Conservation (phyloP, 2,113 vertebrate species). For the Plestiodon gilberti region DNA sequence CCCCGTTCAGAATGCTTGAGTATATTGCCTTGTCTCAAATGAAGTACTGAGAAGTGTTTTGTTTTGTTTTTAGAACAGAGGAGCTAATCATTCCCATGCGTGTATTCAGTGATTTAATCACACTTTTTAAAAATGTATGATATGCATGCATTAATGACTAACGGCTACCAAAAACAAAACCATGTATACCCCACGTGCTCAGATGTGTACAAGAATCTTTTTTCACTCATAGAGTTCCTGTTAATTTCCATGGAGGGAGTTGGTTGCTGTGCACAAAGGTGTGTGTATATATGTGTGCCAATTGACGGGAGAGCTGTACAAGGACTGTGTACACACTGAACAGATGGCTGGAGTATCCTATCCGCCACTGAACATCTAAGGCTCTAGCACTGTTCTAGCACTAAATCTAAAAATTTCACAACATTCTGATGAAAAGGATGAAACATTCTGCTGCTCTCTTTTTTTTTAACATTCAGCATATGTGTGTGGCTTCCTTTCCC, state of each 20-base stretch:
- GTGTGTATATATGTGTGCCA: not conserved
- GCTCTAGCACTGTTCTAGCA: slow-evolving; percentile 58
- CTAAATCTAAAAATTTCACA: slow-evolving; percentile 47
- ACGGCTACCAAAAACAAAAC: not conserved
- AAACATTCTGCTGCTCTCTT: slow-evolving; percentile 62
- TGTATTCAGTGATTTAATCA: not conserved
- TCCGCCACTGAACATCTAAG: slow-evolving; percentile 59
- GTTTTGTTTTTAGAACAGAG: not conserved
- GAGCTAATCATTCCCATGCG: not conserved
- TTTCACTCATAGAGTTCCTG: not conserved
- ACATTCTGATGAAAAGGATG: slow-evolving; percentile 63
- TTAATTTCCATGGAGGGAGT: not conserved
- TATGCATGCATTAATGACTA: not conserved
- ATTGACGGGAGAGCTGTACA: no score
- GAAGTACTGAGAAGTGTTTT: not conserved
- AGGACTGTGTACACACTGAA: no score
- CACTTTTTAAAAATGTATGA: not conserved
- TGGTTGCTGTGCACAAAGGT: no score
- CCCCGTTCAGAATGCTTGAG: not conserved
- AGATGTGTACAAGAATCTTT: not conserved
- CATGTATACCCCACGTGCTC: not conserved
- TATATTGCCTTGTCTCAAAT: not conserved
- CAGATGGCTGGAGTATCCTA: slow-evolving; percentile 18
- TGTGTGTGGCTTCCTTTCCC: slow-evolving; percentile 58
- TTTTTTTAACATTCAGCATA: slow-evolving; percentile 62